A percentile compares a stretch with the other conserved stretches of the same genome.
Evolutionary conservation across 1,140 invertebrate genomes (phyloP).

Genomic region (Philopotamus ludificatus): DNA sequence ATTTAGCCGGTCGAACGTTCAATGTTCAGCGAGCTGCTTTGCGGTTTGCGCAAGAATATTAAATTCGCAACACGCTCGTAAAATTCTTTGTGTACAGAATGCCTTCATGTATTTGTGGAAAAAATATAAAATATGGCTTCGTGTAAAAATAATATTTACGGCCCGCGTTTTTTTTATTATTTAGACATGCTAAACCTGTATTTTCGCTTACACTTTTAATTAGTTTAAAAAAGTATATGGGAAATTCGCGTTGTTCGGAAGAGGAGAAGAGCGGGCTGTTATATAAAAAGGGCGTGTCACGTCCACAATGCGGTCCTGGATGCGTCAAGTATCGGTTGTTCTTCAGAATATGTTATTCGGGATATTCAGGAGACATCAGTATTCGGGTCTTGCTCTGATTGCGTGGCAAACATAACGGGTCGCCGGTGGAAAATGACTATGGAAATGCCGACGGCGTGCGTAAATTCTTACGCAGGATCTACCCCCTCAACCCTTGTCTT

Average conservation of each 20-base stretch:
- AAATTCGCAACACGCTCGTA: conserved; percentile 23
- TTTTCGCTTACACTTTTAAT: no score
- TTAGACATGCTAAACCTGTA: background rate
- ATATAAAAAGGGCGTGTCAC: background rate
- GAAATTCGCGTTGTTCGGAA: no score
- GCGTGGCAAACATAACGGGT: conserved; percentile 22
- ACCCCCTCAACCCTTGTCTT: background rate
- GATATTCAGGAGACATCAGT: conserved; percentile 9
- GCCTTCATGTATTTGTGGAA: conserved; percentile 16
- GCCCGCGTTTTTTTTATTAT: background rate
- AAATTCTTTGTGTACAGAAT: conserved; percentile 23
- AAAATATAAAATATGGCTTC: conserved; percentile 21
- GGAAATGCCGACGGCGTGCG: conserved; percentile 21
- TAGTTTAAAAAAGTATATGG: no score
- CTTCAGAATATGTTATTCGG: background rate
- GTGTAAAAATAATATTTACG: conserved; percentile 2
- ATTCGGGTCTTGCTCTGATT: conserved; percentile 28
- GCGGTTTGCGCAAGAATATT: conserved; percentile 10
- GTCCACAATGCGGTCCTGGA: background rate
- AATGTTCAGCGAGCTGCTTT: background rate
- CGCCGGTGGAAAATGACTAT: conserved; percentile 19
- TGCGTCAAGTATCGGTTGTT: background rate
- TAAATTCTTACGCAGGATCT: conserved; percentile 12
- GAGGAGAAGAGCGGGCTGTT: no score
- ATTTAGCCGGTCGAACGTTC: background rate